Evolutionary conservation across 2,113 vertebrate genomes (phyloP), one percentile per base, ranked within the genome.

Genomic region (Cyrtonyx montezumae): DNA sequence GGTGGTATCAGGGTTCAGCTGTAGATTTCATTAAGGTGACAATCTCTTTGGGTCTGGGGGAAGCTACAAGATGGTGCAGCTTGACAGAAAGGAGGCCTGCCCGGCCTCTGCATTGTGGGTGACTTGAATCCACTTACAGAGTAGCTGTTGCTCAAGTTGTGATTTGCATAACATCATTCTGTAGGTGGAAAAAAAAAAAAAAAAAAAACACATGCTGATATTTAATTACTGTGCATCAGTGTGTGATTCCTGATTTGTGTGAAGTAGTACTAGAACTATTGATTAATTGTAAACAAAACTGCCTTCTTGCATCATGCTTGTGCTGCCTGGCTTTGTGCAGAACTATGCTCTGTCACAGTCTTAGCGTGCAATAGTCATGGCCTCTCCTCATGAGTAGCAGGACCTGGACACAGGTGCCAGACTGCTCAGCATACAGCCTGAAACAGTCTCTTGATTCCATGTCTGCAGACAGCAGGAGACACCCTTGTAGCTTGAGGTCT

Each of bases 301-400:
- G 45, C 25, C 36, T 40, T 40, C 49, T 36, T 6, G 2, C 42
- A 13, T 45, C 0, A 0, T n/a, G 49, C 53, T 42, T 80, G 65
- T 36, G 69, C 26, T 59, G 76, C 8, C 30, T 40, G 15, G 40
- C 48, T 61, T 51, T 28, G 3, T 36, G 40, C 56, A 42, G 49
- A 43, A 15, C 16, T 34, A 16, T 8, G 0, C 66, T 70, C 78
- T 46, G 37, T 46, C 13, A 21, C 4, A 22, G 17, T 26, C 28
- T 46, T 63, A 22, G 36, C 16, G 6, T 42, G 0, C 13, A 37
- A 1, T 26, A 53, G 17, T 20, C 21, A 11, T 4, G 0, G 12
- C 13, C 13, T 46, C 63, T 36, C 76, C 62, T 67, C 34, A 8
- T 19, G 59, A 62, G 67, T 65, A 66, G 2, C 2, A 18, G 11